Evolutionary conservation across 2,797 vertebrate genomes (phyloP).

Genomic region (Cyprinella venusta): DNA sequence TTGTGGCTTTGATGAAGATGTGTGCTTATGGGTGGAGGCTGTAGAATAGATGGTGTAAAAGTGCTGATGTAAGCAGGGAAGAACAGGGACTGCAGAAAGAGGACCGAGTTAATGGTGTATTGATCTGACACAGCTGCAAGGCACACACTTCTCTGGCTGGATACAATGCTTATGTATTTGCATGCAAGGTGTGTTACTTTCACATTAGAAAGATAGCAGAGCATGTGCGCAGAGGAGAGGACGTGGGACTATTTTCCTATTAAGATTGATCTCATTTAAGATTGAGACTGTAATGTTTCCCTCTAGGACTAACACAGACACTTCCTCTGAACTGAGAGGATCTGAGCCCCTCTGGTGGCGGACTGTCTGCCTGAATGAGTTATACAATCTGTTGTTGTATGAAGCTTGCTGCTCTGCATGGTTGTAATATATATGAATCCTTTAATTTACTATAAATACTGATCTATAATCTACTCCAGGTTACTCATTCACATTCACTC

Average conservation of each 20-base stretch:
- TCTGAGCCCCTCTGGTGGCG: neutral
- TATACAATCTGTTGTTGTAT: slow-evolving; percentile 29
- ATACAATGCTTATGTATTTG: slow-evolving; percentile 7
- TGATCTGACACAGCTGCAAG: slow-evolving; percentile 48
- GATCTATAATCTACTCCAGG: neutral
- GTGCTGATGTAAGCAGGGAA: slow-evolving; percentile 32
- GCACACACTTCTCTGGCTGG: slow-evolving; percentile 25
- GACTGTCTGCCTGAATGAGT: slow-evolving; percentile 18
- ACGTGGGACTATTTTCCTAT: slow-evolving; percentile 11
- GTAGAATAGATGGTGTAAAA: slow-evolving; percentile 9
- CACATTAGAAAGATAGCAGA: neutral
- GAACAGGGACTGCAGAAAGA: slow-evolving; percentile 11
- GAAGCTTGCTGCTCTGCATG: neutral
- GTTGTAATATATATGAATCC: neutral
- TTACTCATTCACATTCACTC: neutral
- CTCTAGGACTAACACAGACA: slow-evolving; percentile 27
- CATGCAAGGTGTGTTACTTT: slow-evolving; percentile 35
- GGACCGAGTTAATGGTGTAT: slow-evolving; percentile 50
- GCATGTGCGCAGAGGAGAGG: neutral
- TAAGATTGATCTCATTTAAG: slow-evolving; percentile 32
- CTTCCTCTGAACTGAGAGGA: neutral
- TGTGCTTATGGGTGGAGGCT: neutral
- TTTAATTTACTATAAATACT: neutral
- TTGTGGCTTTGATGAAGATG: slow-evolving; percentile 19
- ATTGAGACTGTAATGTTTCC: slow-evolving; percentile 12